Percentiles rank a stretch among this genome's conserved stretches.
These are phyloP conservation scores for Sycobia sp. DNA, from an alignment of 1,140 invertebrate species.

Conservation along the genomic window DNA sequence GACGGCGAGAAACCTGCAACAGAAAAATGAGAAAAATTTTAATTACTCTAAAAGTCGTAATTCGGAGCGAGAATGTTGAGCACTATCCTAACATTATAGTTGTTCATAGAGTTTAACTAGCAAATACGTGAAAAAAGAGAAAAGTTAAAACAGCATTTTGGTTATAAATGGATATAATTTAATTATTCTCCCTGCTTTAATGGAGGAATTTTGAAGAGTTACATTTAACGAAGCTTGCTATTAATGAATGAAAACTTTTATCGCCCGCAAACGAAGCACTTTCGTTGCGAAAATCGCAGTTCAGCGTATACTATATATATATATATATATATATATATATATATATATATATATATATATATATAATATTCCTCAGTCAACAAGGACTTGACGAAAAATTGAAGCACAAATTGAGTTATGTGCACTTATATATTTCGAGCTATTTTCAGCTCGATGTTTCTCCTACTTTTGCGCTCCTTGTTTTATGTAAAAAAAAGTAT, in stretches of 20 bases:
- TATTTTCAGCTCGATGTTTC: not conserved
- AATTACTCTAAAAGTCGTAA: not conserved
- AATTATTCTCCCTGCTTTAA: no score
- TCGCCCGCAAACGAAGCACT: constrained; percentile 1
- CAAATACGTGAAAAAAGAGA: no score
- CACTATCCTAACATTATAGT: not conserved
- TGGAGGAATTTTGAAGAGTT: constrained; percentile 4
- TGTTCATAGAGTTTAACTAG: no score
- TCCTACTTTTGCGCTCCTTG: not conserved
- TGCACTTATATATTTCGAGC: not conserved
- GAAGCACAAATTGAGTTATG: constrained; percentile 1
- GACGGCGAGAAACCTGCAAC: constrained; percentile 57
- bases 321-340: no score
- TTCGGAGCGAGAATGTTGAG: not conserved
- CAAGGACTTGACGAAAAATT: not conserved
- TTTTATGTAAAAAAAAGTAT: not conserved
- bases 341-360: no score
- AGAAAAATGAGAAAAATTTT: constrained; percentile 39
- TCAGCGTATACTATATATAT: not conserved
- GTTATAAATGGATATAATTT: no score
- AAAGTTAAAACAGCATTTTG: no score
- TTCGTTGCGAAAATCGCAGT: not conserved
- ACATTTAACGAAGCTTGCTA: constrained; percentile 21
- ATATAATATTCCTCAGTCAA: not conserved
- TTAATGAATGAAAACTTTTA: constrained; percentile 21